These are phyloP conservation scores for Orussus abietinus DNA, from an alignment of 1,140 invertebrate genomes.

Conservation along the genomic window DNA sequence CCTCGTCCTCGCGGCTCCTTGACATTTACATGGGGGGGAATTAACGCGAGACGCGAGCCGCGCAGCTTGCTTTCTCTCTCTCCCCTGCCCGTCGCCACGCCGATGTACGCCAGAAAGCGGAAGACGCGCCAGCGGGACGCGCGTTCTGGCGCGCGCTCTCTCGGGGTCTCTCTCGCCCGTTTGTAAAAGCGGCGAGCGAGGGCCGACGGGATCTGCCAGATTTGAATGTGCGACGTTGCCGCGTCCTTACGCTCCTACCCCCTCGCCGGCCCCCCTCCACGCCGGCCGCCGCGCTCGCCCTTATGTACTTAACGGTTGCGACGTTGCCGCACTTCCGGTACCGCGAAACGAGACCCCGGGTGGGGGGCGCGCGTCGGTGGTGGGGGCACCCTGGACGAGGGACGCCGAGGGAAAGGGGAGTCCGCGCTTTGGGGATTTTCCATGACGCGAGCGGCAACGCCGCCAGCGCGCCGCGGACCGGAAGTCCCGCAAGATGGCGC, in stretches of 20 bases:
- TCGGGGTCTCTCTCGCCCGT: constrained; percentile 10
- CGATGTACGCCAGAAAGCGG: background rate
- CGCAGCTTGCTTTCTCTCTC: constrained; percentile 6
- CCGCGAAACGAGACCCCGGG: background rate
- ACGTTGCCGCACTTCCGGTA: constrained; percentile 50
- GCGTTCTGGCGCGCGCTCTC: constrained; percentile 15
- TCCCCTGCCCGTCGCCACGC: constrained; percentile 2
- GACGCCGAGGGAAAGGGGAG: constrained; percentile 16
- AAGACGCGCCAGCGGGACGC: background rate
- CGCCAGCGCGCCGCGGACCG: no score
- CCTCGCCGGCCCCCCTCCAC: constrained; percentile 13
- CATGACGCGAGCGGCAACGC: constrained; percentile 31
- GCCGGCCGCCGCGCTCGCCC: constrained; percentile 11
- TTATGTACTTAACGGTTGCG: constrained; percentile 49
- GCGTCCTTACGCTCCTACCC: constrained; percentile 10
- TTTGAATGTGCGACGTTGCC: constrained; percentile 11
- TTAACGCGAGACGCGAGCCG: constrained; percentile 17
- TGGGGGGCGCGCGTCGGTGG: constrained; percentile 24
- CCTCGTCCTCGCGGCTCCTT: constrained; percentile 22
- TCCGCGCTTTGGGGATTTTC: constrained; percentile 46
- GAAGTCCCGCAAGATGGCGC: constrained; percentile 23
- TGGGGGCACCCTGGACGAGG: constrained; percentile 3
- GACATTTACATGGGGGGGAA: constrained; percentile 48
- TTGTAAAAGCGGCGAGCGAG: background rate
- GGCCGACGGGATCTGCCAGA: constrained; percentile 7